A percentile compares a stretch with the other conserved stretches of the same genome.
phyloP scores from a whole-genome alignment of 2,797 vertebrate genomes.

The Allobates femoralis region DNA sequence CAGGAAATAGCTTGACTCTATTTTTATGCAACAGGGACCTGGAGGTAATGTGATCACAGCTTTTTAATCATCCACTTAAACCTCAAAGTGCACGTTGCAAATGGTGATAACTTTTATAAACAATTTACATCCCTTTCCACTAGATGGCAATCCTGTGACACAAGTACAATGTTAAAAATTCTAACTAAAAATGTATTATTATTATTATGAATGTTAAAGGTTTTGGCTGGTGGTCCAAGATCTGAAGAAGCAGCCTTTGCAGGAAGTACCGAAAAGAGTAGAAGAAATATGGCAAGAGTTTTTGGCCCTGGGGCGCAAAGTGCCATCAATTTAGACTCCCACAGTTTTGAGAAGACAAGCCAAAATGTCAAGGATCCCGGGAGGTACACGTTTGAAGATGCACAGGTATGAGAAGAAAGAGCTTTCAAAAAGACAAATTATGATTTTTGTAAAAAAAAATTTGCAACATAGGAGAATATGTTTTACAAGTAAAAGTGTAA shows the following conservation, averaged over 20 bases:
- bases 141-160: slow-evolving; percentile 15
- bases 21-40: too few species aligned
- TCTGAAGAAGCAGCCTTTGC: slow-evolving; percentile 89
- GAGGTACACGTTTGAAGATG: slow-evolving; percentile 93
- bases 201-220: slow-evolving; percentile 69
- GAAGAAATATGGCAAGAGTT: slow-evolving; percentile 98
- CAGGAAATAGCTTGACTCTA: too few species aligned
- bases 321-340: slow-evolving; percentile 96
- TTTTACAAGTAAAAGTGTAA: too few species aligned
- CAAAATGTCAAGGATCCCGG: slow-evolving; percentile 95
- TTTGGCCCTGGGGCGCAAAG: slow-evolving; percentile 91
- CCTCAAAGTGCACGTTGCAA: neutral
- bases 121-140: slow-evolving; percentile 8
- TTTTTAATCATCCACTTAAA: neutral
- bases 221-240: slow-evolving; percentile 97
- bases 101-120: neutral
- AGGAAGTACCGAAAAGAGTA: slow-evolving; percentile 86
- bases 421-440: neutral
- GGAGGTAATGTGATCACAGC: too few species aligned
- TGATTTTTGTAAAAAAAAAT: too few species aligned
- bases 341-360: slow-evolving; percentile 94
- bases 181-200: neutral
- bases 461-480: too few species aligned
- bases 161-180: neutral
- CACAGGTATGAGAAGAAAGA: slow-evolving; percentile 83